A percentile compares a stretch with the other conserved stretches of the same genome.
Conservation (phyloP, 2,113 vertebrate species). For the Rostratula benghalensis region DNA sequence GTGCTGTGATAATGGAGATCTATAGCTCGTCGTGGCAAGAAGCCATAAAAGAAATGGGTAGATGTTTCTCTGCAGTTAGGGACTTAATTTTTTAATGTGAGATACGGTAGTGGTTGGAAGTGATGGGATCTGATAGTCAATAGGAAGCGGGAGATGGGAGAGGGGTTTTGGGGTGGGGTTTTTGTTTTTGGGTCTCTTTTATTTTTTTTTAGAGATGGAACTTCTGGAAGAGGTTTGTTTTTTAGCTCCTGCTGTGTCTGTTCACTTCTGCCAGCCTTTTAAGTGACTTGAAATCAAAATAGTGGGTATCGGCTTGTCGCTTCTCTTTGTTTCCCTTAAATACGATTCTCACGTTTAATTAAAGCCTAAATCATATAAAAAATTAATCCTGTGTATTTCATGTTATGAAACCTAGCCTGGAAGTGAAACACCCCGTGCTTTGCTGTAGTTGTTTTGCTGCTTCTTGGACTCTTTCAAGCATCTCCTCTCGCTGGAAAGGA, state of each 20-base stretch:
- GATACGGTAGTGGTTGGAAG: neutral
- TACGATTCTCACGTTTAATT: neutral
- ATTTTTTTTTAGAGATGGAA: neutral
- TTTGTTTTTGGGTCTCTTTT: neutral
- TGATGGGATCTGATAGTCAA: slow-evolving; percentile 36
- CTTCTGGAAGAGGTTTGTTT: neutral
- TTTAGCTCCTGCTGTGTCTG: neutral
- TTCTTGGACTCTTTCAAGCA: neutral
- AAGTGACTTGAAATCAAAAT: neutral
- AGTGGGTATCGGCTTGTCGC: rapidly evolving
- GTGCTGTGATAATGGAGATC: slow-evolving; percentile 33
- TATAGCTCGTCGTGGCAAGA: slow-evolving; percentile 22
- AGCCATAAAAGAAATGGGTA: slow-evolving; percentile 51
- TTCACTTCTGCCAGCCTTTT: neutral
- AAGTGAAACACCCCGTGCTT: neutral
- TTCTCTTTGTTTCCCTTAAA: neutral
- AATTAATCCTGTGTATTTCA: neutral
- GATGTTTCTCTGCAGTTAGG: slow-evolving; percentile 36
- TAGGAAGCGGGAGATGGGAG: neutral
- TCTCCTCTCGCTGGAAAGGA: neutral
- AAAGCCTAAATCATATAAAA: neutral
- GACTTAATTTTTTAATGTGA: slow-evolving; percentile 68
- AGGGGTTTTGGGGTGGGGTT: neutral
- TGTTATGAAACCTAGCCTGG: neutral
- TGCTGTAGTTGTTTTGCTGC: neutral